A percentile compares a stretch with the other conserved stretches of the same genome.
Evolutionary conservation across 2,113 vertebrate genomes (phyloP).

Genomic region (Leiothrix lutea): DNA sequence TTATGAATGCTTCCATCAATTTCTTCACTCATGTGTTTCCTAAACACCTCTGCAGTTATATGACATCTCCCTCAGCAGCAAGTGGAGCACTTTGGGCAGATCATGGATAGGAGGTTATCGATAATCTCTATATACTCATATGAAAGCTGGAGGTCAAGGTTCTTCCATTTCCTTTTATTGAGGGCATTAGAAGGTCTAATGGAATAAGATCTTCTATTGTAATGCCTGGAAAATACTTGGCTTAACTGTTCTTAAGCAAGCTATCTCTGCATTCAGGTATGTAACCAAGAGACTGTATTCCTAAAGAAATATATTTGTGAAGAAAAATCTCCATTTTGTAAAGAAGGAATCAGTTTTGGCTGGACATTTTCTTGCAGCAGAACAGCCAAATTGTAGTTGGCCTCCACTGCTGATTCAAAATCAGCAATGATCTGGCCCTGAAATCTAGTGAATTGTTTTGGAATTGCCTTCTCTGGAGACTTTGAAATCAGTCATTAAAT

Average conservation of each 20-base stretch:
- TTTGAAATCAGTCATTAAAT: not conserved
- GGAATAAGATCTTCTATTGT: not conserved
- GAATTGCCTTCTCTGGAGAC: not conserved
- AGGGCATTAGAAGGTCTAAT: not conserved
- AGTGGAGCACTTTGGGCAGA: not conserved
- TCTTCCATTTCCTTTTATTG: not conserved
- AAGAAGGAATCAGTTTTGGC: constrained; percentile 19
- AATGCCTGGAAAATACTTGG: not conserved
- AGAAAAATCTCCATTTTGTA: constrained; percentile 2
- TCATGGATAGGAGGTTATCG: not conserved
- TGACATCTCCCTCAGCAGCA: not conserved
- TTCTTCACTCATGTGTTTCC: not conserved
- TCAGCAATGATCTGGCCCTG: not conserved
- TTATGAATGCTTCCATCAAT: not conserved
- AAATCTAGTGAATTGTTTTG: not conserved
- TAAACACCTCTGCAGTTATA: not conserved
- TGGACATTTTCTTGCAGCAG: not conserved
- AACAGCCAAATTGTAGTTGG: constrained; percentile 27
- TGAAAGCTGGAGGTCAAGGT: not conserved
- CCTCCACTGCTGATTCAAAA: not conserved
- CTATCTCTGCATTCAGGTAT: not conserved
- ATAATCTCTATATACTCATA: not conserved
- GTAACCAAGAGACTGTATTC: not conserved
- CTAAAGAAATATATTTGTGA: not conserved
- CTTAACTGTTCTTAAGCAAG: not conserved